Base-by-base conservation (phyloP, 2,888 invertebrate species). In the Agapostemon virescens region DNA sequence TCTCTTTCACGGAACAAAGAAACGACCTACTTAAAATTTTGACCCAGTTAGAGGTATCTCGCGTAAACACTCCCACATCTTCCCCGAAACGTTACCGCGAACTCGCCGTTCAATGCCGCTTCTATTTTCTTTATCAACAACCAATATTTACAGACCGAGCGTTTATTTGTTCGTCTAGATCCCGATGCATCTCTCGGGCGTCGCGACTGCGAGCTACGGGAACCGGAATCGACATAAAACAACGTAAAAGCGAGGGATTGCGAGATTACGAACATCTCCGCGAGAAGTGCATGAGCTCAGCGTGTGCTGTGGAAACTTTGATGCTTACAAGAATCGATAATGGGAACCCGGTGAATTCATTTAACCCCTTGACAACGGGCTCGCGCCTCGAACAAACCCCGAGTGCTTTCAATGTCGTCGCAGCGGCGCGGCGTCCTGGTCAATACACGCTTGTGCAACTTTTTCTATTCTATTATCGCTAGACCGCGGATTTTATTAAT, bases 311-410 rank as follows among this genome's bases (percentile, higher is more conserved):
- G 66, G 49, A 26, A 61, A 79, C 67, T 79, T 68, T 26, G 52
- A 68, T 61, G 36, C n/a, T 13, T 52, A n/a, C 7, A 13, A 17
- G 40, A 80, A 80, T 79, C 79, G 64, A 69, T 69, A 66, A 69
- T 15, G 45, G 23, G 20, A 33, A 6, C 42, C 9, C 15, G 38
- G 20, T 30, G 67, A 30, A 52, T 30, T 36, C 69, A 30, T 33
- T 61, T 61, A 61, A 61, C 61, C n/a, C n/a, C 3, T 33, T 26
- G 26, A 26, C 15, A 26, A 55, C 5, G 3, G 23, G 4, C 52
- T 23, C 23, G 52, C 26, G 26, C 26, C 26, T 55, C 15, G 26
- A 26, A 23, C n/a, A 23, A 23, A 52, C 3, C 11, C 6, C 17
- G 45, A 49, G 49, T 9, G 49, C n/a, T n/a, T 49, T 11, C 49